Base-by-base conservation (phyloP, 1,140 invertebrate genomes). In the Microvelia longipes region DNA sequence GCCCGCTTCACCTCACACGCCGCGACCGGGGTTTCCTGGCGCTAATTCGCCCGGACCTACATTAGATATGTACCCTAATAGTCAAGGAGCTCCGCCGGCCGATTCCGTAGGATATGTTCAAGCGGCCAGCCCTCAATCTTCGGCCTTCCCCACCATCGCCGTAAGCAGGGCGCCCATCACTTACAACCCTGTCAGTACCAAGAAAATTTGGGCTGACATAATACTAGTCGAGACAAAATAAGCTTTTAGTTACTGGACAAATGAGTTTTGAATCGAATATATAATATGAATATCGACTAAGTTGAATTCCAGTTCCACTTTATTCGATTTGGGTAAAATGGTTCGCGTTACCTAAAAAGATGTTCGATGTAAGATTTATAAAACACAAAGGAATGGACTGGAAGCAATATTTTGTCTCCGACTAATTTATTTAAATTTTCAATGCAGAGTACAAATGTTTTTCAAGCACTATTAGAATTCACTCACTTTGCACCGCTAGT, bases 71-170 rank as follows among this genome's bases (percentile, higher is more conserved):
- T 94, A 93, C 83, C 91, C 86, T 82, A 90, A 89, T 76, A 86
- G 81, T 75, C 88, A 86, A 67, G 88, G 80, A 72, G 68, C 66
- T 1, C 71, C 69, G 2, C 69, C 68, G 28, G 88, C 78, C 71
- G 88, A 93, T 79, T 87, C 88, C 80, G 91, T 93, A 67, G 84
- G 91, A 78, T 94, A 94, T 80, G 92, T 94, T 77, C 92, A 94
- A 81, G 91, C 92, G 74, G 90, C 91, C 77, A 94, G 91, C 81
- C 92, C 92, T 74, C 93, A 94, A 80, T 92, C 92, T 75, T 91
- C 85, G 28, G 85, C 79, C 70, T 94, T 94, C 81, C 91, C 92
- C 76, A 88, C 89, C 74, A 93, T 94, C 79, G 91, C 91, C 75
- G 91, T 92, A 75, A 91, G 90, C 84, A 88, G 90, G 78, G 90